Conservation (phyloP, 2,888 invertebrate genomes). For the Leptothorax acervorum region DNA sequence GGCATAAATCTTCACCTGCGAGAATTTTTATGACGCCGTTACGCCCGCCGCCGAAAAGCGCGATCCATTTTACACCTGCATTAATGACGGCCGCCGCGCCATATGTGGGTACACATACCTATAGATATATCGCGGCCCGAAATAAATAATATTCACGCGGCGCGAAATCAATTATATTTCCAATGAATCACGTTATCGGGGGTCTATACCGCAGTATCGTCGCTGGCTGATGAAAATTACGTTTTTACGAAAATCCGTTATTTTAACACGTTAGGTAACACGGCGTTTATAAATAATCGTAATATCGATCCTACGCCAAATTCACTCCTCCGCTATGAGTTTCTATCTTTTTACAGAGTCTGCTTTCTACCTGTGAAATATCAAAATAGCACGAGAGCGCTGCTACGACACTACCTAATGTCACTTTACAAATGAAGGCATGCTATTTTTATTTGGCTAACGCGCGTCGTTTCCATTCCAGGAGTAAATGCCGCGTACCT, state of each 20-base stretch:
- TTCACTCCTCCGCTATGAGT: not conserved
- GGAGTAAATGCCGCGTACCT: not conserved
- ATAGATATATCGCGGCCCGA: not conserved
- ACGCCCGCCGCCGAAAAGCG: conserved; percentile 27
- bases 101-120: not conserved
- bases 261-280: not conserved
- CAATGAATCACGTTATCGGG: conserved; percentile 19
- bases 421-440: conserved; percentile 40
- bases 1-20: conserved; percentile 43
- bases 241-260: not conserved
- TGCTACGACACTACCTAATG: conserved; percentile 9
- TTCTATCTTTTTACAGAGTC: conserved; percentile 1
- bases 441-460: conserved; percentile 32
- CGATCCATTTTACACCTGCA: conserved; percentile 45
- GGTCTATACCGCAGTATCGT: not conserved
- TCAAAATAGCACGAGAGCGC: conserved; percentile 26
- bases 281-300: not conserved
- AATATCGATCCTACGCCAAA: not conserved
- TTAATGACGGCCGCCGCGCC: conserved; percentile 15
- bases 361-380: not conserved
- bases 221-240: not conserved
- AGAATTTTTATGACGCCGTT: conserved; percentile 52
- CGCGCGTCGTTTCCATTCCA: conserved; percentile 14
- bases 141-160: conserved; percentile 39
- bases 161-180: conserved; percentile 42